phyloP scores from a whole-genome alignment of 2,113 vertebrate genomes.

The Cebidichthys violaceus region DNA sequence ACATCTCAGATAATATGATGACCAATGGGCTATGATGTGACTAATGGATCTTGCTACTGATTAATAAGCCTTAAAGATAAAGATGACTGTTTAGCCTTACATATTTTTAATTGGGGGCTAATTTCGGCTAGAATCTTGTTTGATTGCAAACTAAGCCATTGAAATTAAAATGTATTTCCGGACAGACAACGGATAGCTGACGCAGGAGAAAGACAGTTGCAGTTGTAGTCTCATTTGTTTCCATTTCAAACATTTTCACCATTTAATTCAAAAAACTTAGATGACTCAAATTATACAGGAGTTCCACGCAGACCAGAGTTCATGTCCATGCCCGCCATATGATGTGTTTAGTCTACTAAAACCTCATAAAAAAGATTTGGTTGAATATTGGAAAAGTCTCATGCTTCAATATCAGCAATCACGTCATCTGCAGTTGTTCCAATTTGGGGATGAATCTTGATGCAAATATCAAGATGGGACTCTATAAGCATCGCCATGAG shows the following conservation, averaged over 20 bases:
- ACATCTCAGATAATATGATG: background rate
- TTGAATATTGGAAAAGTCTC: background rate
- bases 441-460: no score
- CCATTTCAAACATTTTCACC: background rate
- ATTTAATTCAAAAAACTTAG: background rate
- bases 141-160: background rate
- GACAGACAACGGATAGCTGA: background rate
- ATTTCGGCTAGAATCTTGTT: background rate
- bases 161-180: background rate
- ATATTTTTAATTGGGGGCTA: background rate
- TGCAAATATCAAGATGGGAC: no score
- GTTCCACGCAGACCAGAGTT: background rate
- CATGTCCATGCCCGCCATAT: background rate
- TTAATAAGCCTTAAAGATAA: background rate
- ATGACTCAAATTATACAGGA: background rate
- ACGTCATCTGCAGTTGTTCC: background rate
- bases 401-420: background rate
- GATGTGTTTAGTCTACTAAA: background rate
- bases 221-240: background rate
- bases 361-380: background rate
- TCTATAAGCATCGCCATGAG: background rate
- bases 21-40: background rate
- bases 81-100: no score
- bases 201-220: background rate
- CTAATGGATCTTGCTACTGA: background rate